Conservation (phyloP, 2,888 invertebrate species). For the Hirtodrosophila trivittata region DNA sequence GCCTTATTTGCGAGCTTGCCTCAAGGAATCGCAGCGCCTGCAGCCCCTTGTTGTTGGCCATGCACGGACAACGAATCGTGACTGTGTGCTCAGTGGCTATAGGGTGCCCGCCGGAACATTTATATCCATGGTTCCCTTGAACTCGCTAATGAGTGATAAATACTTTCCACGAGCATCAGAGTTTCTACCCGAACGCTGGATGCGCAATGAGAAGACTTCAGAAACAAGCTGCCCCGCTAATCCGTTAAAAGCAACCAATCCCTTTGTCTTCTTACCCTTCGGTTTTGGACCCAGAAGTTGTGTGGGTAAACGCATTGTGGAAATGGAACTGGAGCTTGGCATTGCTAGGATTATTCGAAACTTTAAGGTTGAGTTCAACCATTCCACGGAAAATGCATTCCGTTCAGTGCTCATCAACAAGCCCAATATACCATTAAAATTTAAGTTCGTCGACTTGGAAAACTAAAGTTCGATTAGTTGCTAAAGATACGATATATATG, state of each 20-base stretch:
- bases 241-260: slow-evolving; percentile 84
- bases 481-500: too few species aligned
- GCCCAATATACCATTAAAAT: slow-evolving; percentile 82
- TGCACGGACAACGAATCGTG: slow-evolving; percentile 85
- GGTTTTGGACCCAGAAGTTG: slow-evolving; percentile 89
- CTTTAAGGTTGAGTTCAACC: slow-evolving; percentile 76
- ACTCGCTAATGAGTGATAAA: slow-evolving; percentile 84
- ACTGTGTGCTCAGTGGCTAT: slow-evolving; percentile 87
- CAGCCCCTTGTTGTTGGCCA: slow-evolving; percentile 86
- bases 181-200: slow-evolving; percentile 91
- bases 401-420: slow-evolving; percentile 75
- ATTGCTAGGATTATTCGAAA: slow-evolving; percentile 83
- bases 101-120: slow-evolving; percentile 87
- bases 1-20: slow-evolving; percentile 88
- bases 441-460: slow-evolving; percentile 80
- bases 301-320: slow-evolving; percentile 90
- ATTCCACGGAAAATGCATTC: slow-evolving; percentile 77
- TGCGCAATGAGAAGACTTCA: slow-evolving; percentile 73
- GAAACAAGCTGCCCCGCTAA: slow-evolving; percentile 88
- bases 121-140: slow-evolving; percentile 88
- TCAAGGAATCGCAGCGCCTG: slow-evolving; percentile 89
- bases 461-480: too few species aligned
- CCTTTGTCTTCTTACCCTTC: slow-evolving; percentile 86
- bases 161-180: slow-evolving; percentile 86
- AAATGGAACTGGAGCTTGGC: slow-evolving; percentile 88